Percentiles rank a stretch among this genome's conserved stretches.
These are phyloP conservation scores for Ceramica pisi DNA, from an alignment of 2,888 invertebrate species.

Conservation along the genomic window DNA sequence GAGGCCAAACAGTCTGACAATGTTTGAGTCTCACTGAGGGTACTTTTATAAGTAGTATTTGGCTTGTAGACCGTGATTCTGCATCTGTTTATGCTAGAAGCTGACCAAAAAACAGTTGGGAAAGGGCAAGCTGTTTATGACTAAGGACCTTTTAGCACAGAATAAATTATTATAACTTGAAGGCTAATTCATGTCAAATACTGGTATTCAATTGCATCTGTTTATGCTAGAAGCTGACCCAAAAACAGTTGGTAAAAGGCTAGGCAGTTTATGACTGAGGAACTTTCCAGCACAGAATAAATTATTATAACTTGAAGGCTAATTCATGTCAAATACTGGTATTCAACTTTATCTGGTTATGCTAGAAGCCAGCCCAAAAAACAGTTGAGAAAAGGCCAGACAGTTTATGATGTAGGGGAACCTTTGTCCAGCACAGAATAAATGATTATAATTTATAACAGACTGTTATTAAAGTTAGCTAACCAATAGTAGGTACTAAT, in stretches of 20 bases:
- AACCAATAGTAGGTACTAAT: slow-evolving; percentile 8
- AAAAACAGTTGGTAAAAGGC: neutral
- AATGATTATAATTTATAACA: neutral
- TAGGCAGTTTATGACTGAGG: neutral
- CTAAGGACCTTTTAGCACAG: too few relatives aligned
- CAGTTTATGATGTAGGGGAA: neutral
- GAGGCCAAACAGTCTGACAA: too few relatives aligned
- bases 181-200: neutral
- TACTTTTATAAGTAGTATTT: too few relatives aligned
- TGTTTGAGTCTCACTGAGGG: too few relatives aligned
- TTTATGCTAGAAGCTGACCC: neutral
- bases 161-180: neutral
- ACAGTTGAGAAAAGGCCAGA: neutral
- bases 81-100: neutral
- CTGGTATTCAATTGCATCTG: neutral
- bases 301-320: slow-evolving; percentile 3
- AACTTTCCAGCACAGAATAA: neutral
- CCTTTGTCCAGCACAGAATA: neutral
- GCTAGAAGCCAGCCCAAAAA: neutral
- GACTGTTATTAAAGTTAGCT: neutral
- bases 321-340: neutral
- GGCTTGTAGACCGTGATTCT: too few relatives aligned
- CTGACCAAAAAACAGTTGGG: neutral
- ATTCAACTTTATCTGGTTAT: neutral
- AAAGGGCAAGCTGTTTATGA: neutral